Evolutionary conservation across 2,113 vertebrate species (phyloP).

Genomic region (Arizona elegans): DNA sequence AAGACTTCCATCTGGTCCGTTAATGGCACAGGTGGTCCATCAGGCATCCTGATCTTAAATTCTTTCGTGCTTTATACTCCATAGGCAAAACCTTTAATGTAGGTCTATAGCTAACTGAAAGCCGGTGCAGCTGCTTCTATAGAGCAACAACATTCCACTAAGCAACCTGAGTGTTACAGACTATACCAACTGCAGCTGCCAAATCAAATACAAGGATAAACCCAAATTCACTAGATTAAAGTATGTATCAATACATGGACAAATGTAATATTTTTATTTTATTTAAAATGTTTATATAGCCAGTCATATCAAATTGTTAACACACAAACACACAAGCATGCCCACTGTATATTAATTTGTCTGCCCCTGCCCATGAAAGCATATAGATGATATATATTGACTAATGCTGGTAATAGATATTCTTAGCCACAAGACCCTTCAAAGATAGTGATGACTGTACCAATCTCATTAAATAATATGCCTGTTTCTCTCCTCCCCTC

Average conservation of each 20-base stretch:
- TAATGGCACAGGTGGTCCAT: not conserved
- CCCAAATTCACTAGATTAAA: not conserved
- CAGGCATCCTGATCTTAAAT: not conserved
- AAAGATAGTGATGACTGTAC: not conserved
- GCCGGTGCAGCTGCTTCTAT: not conserved
- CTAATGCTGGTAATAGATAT: not conserved
- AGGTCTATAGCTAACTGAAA: not conserved
- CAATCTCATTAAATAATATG: not conserved
- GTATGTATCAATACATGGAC: not conserved
- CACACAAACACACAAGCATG: not conserved
- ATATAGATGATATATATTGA: not conserved
- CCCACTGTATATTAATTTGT: not conserved
- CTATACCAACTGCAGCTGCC: not conserved
- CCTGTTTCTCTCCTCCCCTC: not conserved
- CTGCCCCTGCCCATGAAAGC: not conserved
- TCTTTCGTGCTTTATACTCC: not conserved
- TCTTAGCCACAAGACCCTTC: not conserved
- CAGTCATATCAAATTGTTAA: not conserved
- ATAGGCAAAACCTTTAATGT: not conserved
- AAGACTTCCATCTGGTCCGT: not conserved
- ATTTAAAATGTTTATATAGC: not conserved
- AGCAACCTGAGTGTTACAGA: not conserved
- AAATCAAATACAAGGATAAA: not conserved
- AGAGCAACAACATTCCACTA: not conserved
- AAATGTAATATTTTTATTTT: not conserved